Evolutionary conservation across 2,113 vertebrate species (phyloP), one percentile per base, ranked within the genome.

Genomic region (Falco punctatus): DNA sequence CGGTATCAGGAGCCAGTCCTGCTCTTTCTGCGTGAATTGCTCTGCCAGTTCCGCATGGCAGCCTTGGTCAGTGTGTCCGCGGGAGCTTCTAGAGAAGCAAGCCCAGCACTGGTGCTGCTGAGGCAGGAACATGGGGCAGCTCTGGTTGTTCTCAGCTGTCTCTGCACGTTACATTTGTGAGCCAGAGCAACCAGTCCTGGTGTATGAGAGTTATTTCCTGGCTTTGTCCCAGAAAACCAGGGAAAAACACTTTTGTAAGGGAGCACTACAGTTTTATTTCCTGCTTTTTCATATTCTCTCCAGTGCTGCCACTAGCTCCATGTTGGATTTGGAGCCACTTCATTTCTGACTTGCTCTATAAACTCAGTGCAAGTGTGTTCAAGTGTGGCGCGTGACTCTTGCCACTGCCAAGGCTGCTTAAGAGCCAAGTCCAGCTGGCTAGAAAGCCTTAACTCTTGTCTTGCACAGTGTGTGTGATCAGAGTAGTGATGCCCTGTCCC

Each of bases 371-470:
- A 17, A 40, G 59, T 4, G 59, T 55, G 57, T 30, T 79, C 65
- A 6, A 66, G 54, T 15, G 52, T 11, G 55, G 19, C 4, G 2
- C 35, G 90, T 28, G 49, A 24, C 71, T 64, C 52, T 9, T 48
- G 59, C 69, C 19, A 0, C 20, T 75, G 91, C 72, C 71, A 28
- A 28, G 92, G 88, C 81, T 54, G 85, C 2, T 2, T 16, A 1
- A 71, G 52, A 62, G 58, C 88, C 67, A 15, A 55, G 55, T 15
- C 59, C 80, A 54, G 69, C 32, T 59, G 40, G 82, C 77, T 73
- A 35, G 64, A 64, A 42, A 84, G 94, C 96, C 82, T 97, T 92
- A 92, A 85, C 58, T 66, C 77, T 4, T 71, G 61, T 82, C 88
- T 59, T 74, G 85, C 88, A 42, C 74, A 10, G 80, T 8, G 27